Percentiles rank a stretch among this genome's conserved stretches.
phyloP scores from a whole-genome alignment of 2,797 vertebrate species.

The Lepilemur ruficaudatus region DNA sequence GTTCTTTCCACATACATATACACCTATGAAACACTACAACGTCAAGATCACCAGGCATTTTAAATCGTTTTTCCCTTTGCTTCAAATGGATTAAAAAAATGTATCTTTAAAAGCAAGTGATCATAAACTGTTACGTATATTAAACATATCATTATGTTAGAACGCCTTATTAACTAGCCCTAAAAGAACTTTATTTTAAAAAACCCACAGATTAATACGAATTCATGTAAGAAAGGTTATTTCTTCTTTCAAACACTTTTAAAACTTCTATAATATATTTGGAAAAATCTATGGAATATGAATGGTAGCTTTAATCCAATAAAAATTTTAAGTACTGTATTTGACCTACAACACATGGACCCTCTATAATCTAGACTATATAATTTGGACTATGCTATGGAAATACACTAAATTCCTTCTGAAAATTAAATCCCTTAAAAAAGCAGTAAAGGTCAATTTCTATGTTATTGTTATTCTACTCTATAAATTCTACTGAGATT shows the following conservation, averaged over 20 bases:
- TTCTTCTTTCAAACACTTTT: slow-evolving; percentile 17
- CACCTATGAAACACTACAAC: neutral
- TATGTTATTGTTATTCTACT: neutral
- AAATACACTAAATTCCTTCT: slow-evolving; percentile 28
- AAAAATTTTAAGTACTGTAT: slow-evolving; percentile 1
- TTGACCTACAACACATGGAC: neutral
- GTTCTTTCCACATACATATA: neutral
- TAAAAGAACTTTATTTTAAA: slow-evolving; percentile 9
- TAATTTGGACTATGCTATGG: neutral
- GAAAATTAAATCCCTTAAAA: slow-evolving; percentile 16
- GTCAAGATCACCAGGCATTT: neutral
- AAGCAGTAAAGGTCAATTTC: neutral
- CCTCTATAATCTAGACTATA: neutral
- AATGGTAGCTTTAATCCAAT: neutral
- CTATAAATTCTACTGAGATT: neutral
- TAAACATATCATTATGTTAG: neutral
- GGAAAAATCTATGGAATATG: neutral
- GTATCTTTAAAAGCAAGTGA: slow-evolving; percentile 18
- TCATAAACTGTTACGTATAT: neutral
- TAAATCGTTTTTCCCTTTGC: neutral
- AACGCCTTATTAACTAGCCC: slow-evolving; percentile 7
- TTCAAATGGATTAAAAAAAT: neutral
- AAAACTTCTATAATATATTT: slow-evolving; percentile 1
- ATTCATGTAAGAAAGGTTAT: neutral
- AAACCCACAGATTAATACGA: neutral